phyloP scores from a whole-genome alignment of 2,113 vertebrate species.

The Callocephalon fimbriatum region DNA sequence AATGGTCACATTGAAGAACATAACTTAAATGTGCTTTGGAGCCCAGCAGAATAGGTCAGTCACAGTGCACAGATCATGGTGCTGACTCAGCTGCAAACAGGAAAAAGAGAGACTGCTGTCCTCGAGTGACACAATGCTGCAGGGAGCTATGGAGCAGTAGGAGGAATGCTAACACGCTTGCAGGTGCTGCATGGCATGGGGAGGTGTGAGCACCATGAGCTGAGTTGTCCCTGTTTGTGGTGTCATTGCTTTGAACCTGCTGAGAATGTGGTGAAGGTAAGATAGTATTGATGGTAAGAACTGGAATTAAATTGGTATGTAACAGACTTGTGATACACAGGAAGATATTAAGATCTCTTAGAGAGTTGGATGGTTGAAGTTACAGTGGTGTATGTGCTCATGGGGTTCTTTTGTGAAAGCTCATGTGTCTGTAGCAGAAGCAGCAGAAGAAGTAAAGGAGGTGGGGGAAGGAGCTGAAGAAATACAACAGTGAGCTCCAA shows the following conservation, averaged over 20 bases:
- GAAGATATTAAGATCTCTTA: background rate
- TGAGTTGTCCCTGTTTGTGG: background rate
- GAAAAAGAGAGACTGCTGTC: background rate
- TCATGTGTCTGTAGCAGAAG: background rate
- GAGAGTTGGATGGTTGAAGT: background rate
- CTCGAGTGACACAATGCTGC: background rate
- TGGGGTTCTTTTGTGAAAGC: background rate
- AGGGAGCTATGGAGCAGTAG: background rate
- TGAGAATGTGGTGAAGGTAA: background rate
- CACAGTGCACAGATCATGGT: background rate
- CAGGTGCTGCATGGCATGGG: accelerated
- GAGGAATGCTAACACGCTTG: accelerated
- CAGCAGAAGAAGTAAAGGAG: background rate
- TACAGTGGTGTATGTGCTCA: background rate
- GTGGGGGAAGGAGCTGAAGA: background rate
- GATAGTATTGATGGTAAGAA: background rate
- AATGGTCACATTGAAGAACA: background rate
- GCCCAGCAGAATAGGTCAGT: background rate
- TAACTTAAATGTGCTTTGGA: background rate
- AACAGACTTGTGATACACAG: background rate
- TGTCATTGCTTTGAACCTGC: background rate
- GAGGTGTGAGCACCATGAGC: background rate
- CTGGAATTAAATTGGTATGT: background rate
- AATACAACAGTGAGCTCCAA: background rate
- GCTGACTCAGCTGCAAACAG: background rate